Base-by-base conservation (phyloP, 2,113 vertebrate genomes). In the Proterorhinus semilunaris region DNA sequence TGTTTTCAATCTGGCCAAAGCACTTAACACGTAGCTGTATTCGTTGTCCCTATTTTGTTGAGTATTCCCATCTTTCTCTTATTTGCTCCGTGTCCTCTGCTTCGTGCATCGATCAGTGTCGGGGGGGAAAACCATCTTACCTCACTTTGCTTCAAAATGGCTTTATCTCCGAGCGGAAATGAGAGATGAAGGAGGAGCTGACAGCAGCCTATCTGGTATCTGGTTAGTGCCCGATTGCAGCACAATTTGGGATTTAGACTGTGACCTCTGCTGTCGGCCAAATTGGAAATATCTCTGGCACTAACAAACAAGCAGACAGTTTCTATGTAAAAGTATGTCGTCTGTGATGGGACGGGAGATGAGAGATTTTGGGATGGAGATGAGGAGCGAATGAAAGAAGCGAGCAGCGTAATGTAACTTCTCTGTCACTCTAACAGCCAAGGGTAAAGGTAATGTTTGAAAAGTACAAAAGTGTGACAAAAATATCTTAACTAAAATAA, bases 131-230 rank as follows among this genome's bases (percentile, higher is more conserved):
- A 70, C 61, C 71, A 80, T 86, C 78, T 85, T 73, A 79, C 83
- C 84, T 82, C 84, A 80, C 79, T 81, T 76, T 52, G 59, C 65
- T 70, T 72, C 57, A 81, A 83, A 85, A 86, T 74, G 71, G 82
- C 78, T 88, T 87, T 73, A 87, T 85, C 77, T 63, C 67, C 0
- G 12, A 3, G 4, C 72, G 75, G 86, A 83, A 87, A 86, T 87
- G 78, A 87, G 69, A 81, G 78, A 74, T 80, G 76, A 78, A 72
- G 51, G 66, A n/a, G 15, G 59, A 2, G 16, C 55, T 63, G 67
- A 45, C 48, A 57, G 48, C 49, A 55, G 48, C 68, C 66, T 61
- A 61, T 61, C 58, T 80, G 6, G 68, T 75, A 79, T 78, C 74
- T 81, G 75, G 69, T 86, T 82, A 82, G 78, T 62, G 59, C 68